Conservation (phyloP, 2,113 vertebrate genomes). For the Toxostoma redivivum region DNA sequence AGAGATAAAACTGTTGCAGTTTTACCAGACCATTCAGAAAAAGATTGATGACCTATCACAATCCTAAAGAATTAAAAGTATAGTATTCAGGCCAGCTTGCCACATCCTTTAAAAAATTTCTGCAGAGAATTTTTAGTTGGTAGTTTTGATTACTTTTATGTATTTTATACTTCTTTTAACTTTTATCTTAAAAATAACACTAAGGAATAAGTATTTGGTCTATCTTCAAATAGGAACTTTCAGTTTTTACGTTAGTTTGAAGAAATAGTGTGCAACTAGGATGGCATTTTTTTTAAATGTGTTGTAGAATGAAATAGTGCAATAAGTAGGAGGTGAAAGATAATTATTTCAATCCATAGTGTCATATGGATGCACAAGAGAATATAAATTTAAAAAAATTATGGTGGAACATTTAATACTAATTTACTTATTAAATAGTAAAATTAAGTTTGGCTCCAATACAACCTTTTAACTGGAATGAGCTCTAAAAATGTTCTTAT, state of each 20-base stretch:
- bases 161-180: background rate
- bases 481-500: background rate
- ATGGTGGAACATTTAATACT: background rate
- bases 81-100: accelerated
- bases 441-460: background rate
- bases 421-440: background rate
- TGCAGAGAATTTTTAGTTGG: background rate
- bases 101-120: background rate
- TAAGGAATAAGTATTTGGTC: background rate
- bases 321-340: background rate
- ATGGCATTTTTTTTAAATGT: background rate
- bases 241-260: background rate
- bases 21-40: background rate
- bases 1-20: background rate
- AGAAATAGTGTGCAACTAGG: background rate
- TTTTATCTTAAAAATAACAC: background rate
- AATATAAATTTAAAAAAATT: background rate
- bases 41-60: background rate
- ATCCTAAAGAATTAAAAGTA: background rate
- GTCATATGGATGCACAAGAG: background rate
- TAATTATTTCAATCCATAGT: background rate
- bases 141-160: background rate
- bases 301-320: background rate
- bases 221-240: background rate
- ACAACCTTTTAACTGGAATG: background rate